Evolutionary conservation across 2,888 invertebrate species (phyloP), one percentile per base, ranked within the genome.

Genomic region (Harpalus rubripes): DNA sequence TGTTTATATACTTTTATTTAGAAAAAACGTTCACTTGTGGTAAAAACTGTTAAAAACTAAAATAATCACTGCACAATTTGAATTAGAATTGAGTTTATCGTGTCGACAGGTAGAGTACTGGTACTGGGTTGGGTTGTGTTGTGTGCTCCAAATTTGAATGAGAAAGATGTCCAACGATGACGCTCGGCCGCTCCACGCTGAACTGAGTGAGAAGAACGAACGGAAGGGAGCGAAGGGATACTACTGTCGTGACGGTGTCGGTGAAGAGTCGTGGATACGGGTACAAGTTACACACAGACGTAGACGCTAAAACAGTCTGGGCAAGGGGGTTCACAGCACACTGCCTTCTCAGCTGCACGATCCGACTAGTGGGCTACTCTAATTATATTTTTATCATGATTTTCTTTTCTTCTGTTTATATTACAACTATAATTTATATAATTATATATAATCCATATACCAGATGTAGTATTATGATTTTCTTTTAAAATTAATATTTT

Each of bases 391-490:
- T 63, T 68, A 72, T 81, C 61, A 39, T 65, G 26, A 61, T 81
- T 81, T 81, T 81, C 65, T 68, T 80, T 88, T 87, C 87, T 88
- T 89, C 78, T 81, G 81, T 85, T 85, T 88, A 88, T 88, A 88
- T 86, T 89, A 89, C 88, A 89, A 89, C 89, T 90, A 90, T 88
- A 88, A 88, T 89, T 88, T 89, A 89, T 90, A 89, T 88, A 87
- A 88, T 88, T 89, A 89, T 90, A 89, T 88, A 87, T 89, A 89
- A 90, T 91, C 90, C 90, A 90, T 90, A 90, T 90, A 91, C 90
- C 90, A 87, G 86, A 87, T 85, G 83, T 76, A 81, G 85, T 86
- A 63, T 79, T 86, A 26, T 80, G 86, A 61, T 86, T 86, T 61
- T 80, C 85, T 82, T 86, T 86, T 83, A 84, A 86, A 85, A 74